phyloP scores from a whole-genome alignment of 2,797 vertebrate genomes.

The Cryptoblepharus egeriae region DNA sequence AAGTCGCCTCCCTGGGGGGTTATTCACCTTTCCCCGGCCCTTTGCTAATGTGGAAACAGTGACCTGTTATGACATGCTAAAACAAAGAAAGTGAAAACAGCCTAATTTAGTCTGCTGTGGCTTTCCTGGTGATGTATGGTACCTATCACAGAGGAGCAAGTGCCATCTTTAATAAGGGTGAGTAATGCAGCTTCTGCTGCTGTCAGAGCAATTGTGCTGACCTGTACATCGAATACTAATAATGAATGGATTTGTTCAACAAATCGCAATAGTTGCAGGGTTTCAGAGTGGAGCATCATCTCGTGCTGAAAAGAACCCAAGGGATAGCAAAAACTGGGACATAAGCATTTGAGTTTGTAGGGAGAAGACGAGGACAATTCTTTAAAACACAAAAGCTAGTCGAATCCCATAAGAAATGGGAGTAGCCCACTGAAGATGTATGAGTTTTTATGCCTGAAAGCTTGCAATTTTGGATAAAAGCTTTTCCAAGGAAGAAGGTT shows the following conservation, averaged over 20 bases:
- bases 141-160: background rate
- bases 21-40: conserved; percentile 40
- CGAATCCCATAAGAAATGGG: background rate
- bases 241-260: conserved; percentile 38
- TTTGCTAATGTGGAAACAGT: conserved; percentile 21
- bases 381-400: too few species aligned
- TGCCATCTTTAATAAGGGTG: conserved; percentile 40
- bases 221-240: conserved; percentile 8
- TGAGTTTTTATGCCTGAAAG: background rate
- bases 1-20: conserved; percentile 19
- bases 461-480: background rate
- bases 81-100: conserved; percentile 32
- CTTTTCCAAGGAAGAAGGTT: background rate
- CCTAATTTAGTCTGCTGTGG: conserved; percentile 22
- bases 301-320: background rate
- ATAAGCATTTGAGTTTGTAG: background rate
- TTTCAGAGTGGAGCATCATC: background rate
- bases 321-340: background rate
- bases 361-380: background rate
- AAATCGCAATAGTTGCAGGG: background rate
- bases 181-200: conserved; percentile 31
- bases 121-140: conserved; percentile 12
- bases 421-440: background rate
- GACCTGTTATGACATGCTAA: conserved; percentile 32
- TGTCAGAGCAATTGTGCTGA: conserved; percentile 33